phyloP scores from a whole-genome alignment of 2,113 vertebrate species.

The Hippocampus comes region DNA sequence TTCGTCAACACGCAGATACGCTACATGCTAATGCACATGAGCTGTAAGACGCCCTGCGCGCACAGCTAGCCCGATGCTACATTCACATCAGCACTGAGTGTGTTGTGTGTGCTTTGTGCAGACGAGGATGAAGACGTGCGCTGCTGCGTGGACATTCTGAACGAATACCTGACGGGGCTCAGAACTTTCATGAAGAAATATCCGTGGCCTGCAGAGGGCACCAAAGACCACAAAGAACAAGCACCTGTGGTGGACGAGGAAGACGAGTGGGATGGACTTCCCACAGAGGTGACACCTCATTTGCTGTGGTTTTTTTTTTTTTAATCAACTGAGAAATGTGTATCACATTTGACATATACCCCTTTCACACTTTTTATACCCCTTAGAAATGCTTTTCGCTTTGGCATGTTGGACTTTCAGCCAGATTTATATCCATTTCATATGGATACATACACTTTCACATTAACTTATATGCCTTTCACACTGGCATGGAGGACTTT shows the following conservation, averaged over 20 bases:
- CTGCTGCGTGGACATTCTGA: constrained; percentile 77
- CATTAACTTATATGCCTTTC: too few relatives aligned
- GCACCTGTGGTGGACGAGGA: not conserved
- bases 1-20: constrained; percentile 85
- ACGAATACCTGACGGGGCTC: constrained; percentile 80
- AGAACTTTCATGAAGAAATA: constrained; percentile 84
- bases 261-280: constrained; percentile 57
- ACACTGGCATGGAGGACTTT: too few relatives aligned
- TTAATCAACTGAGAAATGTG: not conserved
- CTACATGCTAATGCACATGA: constrained; percentile 66
- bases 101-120: constrained; percentile 41
- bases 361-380: too few relatives aligned
- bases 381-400: too few relatives aligned
- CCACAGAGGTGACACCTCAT: constrained; percentile 51
- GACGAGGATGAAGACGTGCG: constrained; percentile 75
- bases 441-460: too few relatives aligned
- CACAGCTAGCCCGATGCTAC: constrained; percentile 18
- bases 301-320: not conserved
- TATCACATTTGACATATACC: too few relatives aligned
- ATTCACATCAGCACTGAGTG: not conserved
- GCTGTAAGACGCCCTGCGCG: constrained; percentile 62
- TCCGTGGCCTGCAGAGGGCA: constrained; percentile 57
- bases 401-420: too few relatives aligned
- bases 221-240: not conserved
- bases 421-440: too few relatives aligned